Percentiles rank a stretch among this genome's conserved stretches.
Evolutionary conservation across 2,797 vertebrate species (phyloP).

Genomic region (Notoglanidium macrostoma): DNA sequence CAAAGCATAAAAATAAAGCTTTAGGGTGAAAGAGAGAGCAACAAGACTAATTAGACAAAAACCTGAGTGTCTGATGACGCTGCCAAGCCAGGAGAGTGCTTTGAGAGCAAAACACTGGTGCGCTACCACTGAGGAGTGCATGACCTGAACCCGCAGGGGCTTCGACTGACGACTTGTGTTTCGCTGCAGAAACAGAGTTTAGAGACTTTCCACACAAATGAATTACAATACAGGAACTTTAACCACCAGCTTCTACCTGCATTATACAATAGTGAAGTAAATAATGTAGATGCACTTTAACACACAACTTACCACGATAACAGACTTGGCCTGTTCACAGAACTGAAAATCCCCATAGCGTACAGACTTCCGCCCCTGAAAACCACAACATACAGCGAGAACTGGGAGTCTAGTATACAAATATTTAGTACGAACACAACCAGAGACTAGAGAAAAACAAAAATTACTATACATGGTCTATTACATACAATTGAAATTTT

Average conservation of each 20-base stretch:
- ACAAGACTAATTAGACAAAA: slow-evolving; percentile 8
- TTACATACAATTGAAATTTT: background rate
- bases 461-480: background rate
- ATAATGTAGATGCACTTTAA: background rate
- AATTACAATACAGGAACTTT: background rate
- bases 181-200: slow-evolving; percentile 73
- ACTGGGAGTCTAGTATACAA: background rate
- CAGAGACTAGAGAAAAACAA: background rate
- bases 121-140: slow-evolving; percentile 95
- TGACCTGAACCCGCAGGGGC: slow-evolving; percentile 93
- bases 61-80: slow-evolving; percentile 93
- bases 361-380: slow-evolving; percentile 92
- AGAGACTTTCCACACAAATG: background rate
- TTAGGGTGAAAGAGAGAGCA: background rate
- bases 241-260: background rate
- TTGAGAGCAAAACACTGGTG: slow-evolving; percentile 96
- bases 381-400: slow-evolving; percentile 28
- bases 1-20: no score
- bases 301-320: slow-evolving; percentile 87
- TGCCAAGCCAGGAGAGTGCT: slow-evolving; percentile 88
- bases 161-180: slow-evolving; percentile 96
- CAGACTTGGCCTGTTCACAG: slow-evolving; percentile 92
- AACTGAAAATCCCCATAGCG: slow-evolving; percentile 92
- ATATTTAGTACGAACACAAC: background rate
- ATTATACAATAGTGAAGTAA: background rate